Base-by-base conservation (phyloP, 2,113 vertebrate genomes). In the Miniopterus natalensis region DNA sequence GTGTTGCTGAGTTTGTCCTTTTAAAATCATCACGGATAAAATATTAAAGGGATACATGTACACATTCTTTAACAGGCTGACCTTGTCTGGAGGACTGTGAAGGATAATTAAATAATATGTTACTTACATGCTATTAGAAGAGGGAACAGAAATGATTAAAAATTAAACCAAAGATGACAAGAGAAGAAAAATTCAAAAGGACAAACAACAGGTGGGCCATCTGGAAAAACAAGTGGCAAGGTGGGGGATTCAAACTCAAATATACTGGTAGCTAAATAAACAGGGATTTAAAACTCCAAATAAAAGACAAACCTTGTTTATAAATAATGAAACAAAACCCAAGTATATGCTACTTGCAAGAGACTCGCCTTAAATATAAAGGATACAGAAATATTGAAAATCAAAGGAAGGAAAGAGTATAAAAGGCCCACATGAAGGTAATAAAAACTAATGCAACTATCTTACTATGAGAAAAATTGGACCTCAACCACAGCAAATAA, bases 1-100 rank as follows among this genome's bases (percentile, higher is more conserved):
- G 68, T 80, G 45, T 92, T 83, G n/a, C 14, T 47, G 53, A 57
- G 20, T 77, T 77, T 49, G 59, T 73, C 23, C 55, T 88, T 96
- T 84, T 53, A 83, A 71, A 97, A 83, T 55, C 5, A 70, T 74
- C 71, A 51, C 21, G 47, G 70, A 88, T 55, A 73, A 84, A 78
- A 83, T 78, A 13, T 55, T 80, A 92, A 71, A 78, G 27, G 40
- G 13, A 65, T 42, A 84, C 23, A 63, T 84, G 90, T 88, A 77
- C 84, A 90, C 3, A 77, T 55, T 42, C 20, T 51, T 94, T 75
- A 79, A 49, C 61, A 59, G 81, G 71, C 29, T 68, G 53, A 93
- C 36, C 20, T n/a, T 65, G 63, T 70, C 78, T 40, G 51, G 63
- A 88, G n/a, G 3, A 70, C 53, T 1, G 4, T 53, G n/a, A 57